These are phyloP conservation scores for Ptychodera flava DNA, from an alignment of 35 echinoderm and acorn worm genomes.

Conservation along the genomic window DNA sequence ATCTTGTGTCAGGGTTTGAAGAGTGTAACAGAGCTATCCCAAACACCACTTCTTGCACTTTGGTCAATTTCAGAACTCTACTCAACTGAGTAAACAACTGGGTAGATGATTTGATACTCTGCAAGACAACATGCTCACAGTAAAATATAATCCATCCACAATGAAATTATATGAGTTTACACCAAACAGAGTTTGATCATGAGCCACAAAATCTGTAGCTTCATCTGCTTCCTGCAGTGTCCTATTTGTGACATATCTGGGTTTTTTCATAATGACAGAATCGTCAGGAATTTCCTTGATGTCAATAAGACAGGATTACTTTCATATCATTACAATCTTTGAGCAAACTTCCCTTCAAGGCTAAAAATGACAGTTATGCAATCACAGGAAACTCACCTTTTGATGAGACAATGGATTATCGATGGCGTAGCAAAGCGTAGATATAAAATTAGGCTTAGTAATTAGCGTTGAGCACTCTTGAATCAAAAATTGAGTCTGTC, in stretches of 20 bases:
- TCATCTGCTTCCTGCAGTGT: no score
- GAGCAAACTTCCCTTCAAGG: no score
- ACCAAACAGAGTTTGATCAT: neutral
- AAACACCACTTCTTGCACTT: conserved; percentile 90
- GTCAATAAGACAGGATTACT: no score
- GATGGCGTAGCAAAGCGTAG: conserved; percentile 86
- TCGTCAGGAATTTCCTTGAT: no score
- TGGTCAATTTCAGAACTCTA: conserved; percentile 77
- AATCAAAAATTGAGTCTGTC: conserved; percentile 84
- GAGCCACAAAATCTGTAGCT: no score
- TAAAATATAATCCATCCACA: neutral
- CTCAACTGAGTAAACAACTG: conserved; percentile 88
- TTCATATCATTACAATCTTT: no score
- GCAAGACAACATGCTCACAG: neutral
- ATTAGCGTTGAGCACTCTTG: conserved; percentile 84
- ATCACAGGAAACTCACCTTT: conserved; percentile 53
- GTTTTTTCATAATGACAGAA: no score
- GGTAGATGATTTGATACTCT: conserved; percentile 76
- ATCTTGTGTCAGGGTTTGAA: conserved; percentile 48
- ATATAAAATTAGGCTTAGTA: conserved; percentile 85
- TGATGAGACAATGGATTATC: conserved; percentile 88
- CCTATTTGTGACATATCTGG: no score
- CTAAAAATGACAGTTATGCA: no score
- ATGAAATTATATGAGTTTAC: neutral
- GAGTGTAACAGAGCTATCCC: conserved; percentile 86